Conservation (phyloP, 1,140 invertebrate genomes). For the Telenomus remus region DNA sequence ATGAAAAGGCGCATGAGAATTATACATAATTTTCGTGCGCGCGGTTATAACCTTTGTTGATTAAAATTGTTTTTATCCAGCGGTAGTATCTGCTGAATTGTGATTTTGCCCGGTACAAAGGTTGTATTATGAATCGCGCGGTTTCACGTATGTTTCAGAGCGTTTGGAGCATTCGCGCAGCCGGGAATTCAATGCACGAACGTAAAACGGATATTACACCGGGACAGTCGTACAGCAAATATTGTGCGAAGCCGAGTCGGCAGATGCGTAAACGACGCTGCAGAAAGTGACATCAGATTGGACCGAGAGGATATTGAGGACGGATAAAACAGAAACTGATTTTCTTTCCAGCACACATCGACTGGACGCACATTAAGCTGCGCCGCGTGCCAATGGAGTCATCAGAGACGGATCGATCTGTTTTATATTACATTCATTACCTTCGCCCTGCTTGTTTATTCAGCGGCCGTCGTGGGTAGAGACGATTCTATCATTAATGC, state of each 20-base stretch:
- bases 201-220: constrained; percentile 60
- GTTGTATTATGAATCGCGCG: constrained; percentile 58
- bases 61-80: constrained; percentile 58
- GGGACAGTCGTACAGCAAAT: constrained; percentile 47
- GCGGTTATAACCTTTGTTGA: constrained; percentile 43
- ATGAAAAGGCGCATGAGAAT: constrained; percentile 22
- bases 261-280: constrained; percentile 55
- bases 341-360: constrained; percentile 33
- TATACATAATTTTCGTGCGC: constrained; percentile 43
- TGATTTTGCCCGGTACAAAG: constrained; percentile 53
- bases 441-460: constrained; percentile 35
- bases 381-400: constrained; percentile 35
- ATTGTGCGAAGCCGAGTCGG: constrained; percentile 46
- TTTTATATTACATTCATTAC: constrained; percentile 48
- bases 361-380: constrained; percentile 9
- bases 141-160: constrained; percentile 58
- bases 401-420: constrained; percentile 26
- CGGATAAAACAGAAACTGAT: constrained; percentile 55
- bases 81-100: constrained; percentile 52
- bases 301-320: constrained; percentile 54
- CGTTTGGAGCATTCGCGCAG: constrained; percentile 45
- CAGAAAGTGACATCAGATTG: constrained; percentile 52
- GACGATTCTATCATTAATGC: constrained; percentile 38
- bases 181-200: constrained; percentile 58
- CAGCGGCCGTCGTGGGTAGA: constrained; percentile 21